These are phyloP conservation scores for Phytoseiulus persimilis DNA, from an alignment of 2,888 invertebrate genomes.

Conservation along the genomic window DNA sequence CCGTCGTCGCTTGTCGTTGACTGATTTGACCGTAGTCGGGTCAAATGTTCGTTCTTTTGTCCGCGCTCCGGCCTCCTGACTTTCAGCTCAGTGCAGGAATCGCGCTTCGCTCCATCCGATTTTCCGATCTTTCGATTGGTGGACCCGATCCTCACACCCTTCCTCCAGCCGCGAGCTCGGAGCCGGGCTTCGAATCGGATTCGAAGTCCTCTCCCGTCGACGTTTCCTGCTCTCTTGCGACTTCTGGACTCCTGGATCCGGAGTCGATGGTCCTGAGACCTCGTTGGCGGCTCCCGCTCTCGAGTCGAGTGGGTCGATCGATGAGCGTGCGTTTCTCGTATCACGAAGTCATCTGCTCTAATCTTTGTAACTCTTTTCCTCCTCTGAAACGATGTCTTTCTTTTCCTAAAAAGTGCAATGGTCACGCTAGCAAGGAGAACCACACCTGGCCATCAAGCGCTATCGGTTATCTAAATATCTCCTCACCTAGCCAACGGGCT, in stretches of 20 bases:
- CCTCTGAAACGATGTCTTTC: neutral
- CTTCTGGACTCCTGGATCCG: neutral
- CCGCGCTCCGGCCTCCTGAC: neutral
- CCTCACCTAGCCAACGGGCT: neutral
- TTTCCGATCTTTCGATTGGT: too few relatives aligned
- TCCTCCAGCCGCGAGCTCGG: too few relatives aligned
- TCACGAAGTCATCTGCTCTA: neutral
- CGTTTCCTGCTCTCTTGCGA: neutral
- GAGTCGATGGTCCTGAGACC: neutral
- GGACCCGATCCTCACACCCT: too few relatives aligned
- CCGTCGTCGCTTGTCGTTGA: neutral
- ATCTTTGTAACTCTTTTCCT: neutral
- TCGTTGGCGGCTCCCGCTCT: neutral
- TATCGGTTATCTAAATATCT: conserved; percentile 5
- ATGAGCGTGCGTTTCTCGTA: neutral
- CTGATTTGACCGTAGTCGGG: neutral
- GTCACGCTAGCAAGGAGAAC: neutral
- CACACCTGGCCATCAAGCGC: neutral
- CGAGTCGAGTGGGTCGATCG: neutral
- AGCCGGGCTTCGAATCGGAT: too few relatives aligned
- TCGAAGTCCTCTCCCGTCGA: too few relatives aligned
- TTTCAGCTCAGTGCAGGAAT: neutral
- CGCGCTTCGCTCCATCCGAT: neutral
- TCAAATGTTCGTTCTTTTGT: neutral
- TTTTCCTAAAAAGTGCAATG: neutral